Conservation (phyloP, 2,113 vertebrate species). For the Proteles cristata region DNA sequence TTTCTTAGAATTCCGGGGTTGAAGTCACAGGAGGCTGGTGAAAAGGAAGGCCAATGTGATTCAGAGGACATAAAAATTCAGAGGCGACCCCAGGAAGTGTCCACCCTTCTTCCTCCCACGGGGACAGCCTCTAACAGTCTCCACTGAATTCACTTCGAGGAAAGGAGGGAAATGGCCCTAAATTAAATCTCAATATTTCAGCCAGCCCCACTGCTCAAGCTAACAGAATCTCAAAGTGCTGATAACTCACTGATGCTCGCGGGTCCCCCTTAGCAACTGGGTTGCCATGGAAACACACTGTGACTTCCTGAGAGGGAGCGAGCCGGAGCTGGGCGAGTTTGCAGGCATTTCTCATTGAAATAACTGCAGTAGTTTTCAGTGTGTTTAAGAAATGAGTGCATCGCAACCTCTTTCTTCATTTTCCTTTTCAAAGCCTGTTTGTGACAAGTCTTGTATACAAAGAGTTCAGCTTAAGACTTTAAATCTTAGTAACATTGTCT, state of each 20-base stretch:
- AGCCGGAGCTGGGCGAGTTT: slow-evolving; percentile 57
- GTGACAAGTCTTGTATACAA: background rate
- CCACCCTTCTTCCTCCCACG: background rate
- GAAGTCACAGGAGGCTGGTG: background rate
- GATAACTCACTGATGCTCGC: slow-evolving; percentile 74
- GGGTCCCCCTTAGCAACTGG: slow-evolving; percentile 83
- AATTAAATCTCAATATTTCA: slow-evolving; percentile 62
- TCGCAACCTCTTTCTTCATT: background rate
- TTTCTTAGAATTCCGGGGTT: background rate
- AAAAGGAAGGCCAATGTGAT: background rate
- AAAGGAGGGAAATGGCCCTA: slow-evolving; percentile 16
- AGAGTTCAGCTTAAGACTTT: slow-evolving; percentile 1
- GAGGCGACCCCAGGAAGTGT: background rate
- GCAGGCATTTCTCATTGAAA: slow-evolving; percentile 68
- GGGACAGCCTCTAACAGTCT: background rate
- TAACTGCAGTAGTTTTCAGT: slow-evolving; percentile 61
- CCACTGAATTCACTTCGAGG: slow-evolving; percentile 30
- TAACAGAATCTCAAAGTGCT: slow-evolving; percentile 77
- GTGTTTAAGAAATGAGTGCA: slow-evolving; percentile 58
- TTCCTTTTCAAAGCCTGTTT: slow-evolving; percentile 17
- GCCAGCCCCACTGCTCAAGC: slow-evolving; percentile 49
- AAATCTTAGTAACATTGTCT: slow-evolving; percentile 1
- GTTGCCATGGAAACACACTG: slow-evolving; percentile 85
- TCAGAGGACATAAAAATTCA: background rate
- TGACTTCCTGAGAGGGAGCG: slow-evolving; percentile 73